A percentile compares a stretch with the other conserved stretches of the same genome.
Conservation (phyloP, 2,888 invertebrate species). For the Glaucopsyche alexis region DNA sequence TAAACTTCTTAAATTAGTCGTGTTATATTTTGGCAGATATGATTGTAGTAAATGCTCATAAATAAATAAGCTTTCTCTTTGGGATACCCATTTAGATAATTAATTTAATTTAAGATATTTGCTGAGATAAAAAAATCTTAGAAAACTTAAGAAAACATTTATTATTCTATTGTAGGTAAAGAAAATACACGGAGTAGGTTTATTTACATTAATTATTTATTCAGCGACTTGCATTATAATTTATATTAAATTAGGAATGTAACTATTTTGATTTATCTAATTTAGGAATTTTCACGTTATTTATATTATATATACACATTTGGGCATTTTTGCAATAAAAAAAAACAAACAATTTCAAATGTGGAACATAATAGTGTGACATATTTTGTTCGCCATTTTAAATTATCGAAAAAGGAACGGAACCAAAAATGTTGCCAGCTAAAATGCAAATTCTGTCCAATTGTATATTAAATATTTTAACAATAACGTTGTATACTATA, state of each 20-base stretch:
- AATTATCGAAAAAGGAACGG: not conserved
- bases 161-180: conserved; percentile 19
- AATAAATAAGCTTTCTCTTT: conserved; percentile 15
- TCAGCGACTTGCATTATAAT: conserved; percentile 35
- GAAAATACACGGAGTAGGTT: not conserved
- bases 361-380: not conserved
- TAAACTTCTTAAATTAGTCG: conserved; percentile 10
- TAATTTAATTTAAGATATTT: not conserved
- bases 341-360: not conserved
- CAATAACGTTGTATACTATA: conserved; percentile 38
- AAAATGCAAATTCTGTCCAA: conserved; percentile 27
- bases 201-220: conserved; percentile 25
- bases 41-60: conserved; percentile 19
- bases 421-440: not conserved
- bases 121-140: not conserved
- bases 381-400: not conserved
- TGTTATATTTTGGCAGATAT: conserved; percentile 3
- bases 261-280: conserved; percentile 26
- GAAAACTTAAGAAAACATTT: not conserved
- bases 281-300: conserved; percentile 27
- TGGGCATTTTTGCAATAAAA: conserved; percentile 4
- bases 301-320: conserved; percentile 21
- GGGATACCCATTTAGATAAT: conserved; percentile 25
- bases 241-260: conserved; percentile 34
- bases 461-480: conserved; percentile 33